phyloP scores from a whole-genome alignment of 2,797 vertebrate species.

The Chiroxiphia lanceolata region DNA sequence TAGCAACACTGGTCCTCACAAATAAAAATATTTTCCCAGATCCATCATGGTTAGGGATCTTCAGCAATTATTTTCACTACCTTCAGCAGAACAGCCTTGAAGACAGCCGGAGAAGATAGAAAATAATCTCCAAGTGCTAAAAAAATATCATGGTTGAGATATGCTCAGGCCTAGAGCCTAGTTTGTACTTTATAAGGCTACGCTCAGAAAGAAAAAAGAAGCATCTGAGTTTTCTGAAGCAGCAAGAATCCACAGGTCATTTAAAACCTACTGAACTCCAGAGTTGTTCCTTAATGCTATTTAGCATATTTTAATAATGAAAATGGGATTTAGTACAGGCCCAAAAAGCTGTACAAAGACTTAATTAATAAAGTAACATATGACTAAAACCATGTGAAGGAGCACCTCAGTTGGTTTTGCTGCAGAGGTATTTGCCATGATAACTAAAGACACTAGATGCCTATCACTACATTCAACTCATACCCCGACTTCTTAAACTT shows the following conservation, averaged over 20 bases:
- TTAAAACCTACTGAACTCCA: neutral
- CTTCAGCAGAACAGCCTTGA: neutral
- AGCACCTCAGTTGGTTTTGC: neutral
- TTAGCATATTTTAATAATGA: neutral
- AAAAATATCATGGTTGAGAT: neutral
- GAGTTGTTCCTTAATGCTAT: neutral
- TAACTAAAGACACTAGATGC: neutral
- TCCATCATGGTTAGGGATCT: neutral
- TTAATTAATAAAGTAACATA: neutral
- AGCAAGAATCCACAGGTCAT: neutral
- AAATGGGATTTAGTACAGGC: neutral
- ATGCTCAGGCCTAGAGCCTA: neutral
- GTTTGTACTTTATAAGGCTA: neutral
- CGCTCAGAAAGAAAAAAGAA: neutral
- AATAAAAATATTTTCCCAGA: neutral
- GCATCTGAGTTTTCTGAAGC: neutral
- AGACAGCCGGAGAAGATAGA: neutral
- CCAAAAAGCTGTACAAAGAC: neutral
- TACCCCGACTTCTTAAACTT: neutral
- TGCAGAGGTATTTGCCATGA: neutral
- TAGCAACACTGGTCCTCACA: neutral
- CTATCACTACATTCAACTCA: neutral
- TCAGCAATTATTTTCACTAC: neutral
- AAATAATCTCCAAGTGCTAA: neutral
- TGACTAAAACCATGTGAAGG: neutral